Evolutionary conservation across 2,797 vertebrate genomes (phyloP).

Genomic region (Eulemur albifrons): DNA sequence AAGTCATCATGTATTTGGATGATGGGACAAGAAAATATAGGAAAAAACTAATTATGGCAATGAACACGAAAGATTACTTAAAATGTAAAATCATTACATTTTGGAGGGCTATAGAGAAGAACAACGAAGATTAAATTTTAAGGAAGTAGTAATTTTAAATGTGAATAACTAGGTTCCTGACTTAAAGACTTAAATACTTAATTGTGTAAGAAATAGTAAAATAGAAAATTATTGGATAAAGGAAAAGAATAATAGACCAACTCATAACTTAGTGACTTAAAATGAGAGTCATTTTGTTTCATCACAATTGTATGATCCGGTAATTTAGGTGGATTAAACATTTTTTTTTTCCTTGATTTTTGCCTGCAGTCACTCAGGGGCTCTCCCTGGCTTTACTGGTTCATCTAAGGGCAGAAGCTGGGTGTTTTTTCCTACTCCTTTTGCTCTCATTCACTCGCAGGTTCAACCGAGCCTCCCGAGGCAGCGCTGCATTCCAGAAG

Average conservation of each 20-base stretch:
- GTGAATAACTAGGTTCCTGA: not conserved
- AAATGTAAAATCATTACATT: not conserved
- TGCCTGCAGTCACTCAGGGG: accelerated
- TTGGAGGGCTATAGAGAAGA: not conserved
- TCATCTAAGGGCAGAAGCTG: not conserved
- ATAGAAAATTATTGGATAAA: not conserved
- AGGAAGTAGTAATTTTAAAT: not conserved
- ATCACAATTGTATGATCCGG: not conserved
- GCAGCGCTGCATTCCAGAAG: not conserved
- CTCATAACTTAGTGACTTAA: not conserved
- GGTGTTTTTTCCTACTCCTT: not conserved
- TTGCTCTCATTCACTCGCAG: accelerated
- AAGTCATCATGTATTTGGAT: not conserved
- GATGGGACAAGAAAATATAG: not conserved
- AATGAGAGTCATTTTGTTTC: not conserved
- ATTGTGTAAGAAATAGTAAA: not conserved
- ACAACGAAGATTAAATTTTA: not conserved
- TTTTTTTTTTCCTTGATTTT: not conserved
- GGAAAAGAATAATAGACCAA: not conserved
- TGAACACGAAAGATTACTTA: not conserved
- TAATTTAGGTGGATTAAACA: not conserved
- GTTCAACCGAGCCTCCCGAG: not conserved
- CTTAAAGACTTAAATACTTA: not conserved
- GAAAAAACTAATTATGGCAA: not conserved
- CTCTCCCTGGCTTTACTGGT: accelerated